Conservation (phyloP, 2,797 vertebrate species). For the Eremophila alpestris region DNA sequence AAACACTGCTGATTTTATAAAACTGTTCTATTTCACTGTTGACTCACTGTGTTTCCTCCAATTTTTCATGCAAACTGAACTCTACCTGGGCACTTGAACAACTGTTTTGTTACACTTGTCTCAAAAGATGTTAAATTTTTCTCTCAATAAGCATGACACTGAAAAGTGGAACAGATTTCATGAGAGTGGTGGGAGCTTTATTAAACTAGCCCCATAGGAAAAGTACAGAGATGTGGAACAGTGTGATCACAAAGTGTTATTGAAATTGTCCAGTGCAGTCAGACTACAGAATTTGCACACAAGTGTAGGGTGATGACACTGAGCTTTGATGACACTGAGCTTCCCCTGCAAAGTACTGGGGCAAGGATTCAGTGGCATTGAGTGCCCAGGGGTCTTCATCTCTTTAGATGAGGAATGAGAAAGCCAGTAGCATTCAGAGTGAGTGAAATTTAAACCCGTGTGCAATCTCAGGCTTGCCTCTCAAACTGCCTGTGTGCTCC, state of each 20-base stretch:
- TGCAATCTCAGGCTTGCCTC: neutral
- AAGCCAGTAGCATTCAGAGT: neutral
- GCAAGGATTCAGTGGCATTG: neutral
- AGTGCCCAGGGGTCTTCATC: neutral
- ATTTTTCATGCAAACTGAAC: neutral
- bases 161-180: neutral
- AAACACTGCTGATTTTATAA: neutral
- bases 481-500: neutral
- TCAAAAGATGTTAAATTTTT: neutral
- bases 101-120: slow-evolving; percentile 19
- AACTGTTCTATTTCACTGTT: neutral
- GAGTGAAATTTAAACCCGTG: neutral
- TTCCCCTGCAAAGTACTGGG: neutral
- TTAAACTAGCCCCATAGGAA: neutral
- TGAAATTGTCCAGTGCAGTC: neutral
- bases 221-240: neutral
- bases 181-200: neutral
- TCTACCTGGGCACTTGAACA: neutral
- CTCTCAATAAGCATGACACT: neutral
- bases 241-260: neutral
- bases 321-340: neutral
- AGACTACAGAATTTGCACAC: neutral
- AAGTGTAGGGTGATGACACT: neutral
- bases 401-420: neutral
- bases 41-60: neutral